Evolutionary conservation across 1,140 invertebrate species (phyloP).

Genomic region (Drosophila grimshawi): DNA sequence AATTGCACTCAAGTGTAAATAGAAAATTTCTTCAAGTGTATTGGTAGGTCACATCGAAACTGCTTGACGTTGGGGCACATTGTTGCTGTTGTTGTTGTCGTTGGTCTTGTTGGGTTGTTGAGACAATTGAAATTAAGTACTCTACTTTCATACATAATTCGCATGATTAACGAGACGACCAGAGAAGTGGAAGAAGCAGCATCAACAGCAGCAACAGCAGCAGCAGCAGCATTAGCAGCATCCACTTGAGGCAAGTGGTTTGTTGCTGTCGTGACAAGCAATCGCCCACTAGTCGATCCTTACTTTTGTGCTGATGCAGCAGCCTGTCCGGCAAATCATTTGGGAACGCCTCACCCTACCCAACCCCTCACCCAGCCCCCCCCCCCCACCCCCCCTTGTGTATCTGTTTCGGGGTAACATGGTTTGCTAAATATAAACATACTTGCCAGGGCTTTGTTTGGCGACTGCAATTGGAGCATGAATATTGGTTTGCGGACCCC

Average conservation of each 20-base stretch:
- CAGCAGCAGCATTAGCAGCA: slow-evolving; percentile 15
- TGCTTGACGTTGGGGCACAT: slow-evolving; percentile 49
- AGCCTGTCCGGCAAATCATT: slow-evolving; percentile 38
- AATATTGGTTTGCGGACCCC: slow-evolving; percentile 55
- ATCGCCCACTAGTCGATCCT: slow-evolving; percentile 48
- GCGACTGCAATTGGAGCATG: slow-evolving; percentile 76
- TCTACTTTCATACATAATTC: slow-evolving; percentile 83
- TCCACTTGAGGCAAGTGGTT: slow-evolving; percentile 73
- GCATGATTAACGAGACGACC: slow-evolving; percentile 77
- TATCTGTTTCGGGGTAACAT: slow-evolving; percentile 38
- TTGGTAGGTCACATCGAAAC: slow-evolving; percentile 81
- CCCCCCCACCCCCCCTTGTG: neutral
- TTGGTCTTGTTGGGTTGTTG: slow-evolving; percentile 54
- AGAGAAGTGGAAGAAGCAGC: slow-evolving; percentile 17
- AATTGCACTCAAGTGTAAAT: slow-evolving; percentile 79
- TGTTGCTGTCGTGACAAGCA: slow-evolving; percentile 53
- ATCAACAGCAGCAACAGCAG: slow-evolving; percentile 16
- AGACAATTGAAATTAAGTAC: slow-evolving; percentile 83
- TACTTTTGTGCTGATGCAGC: slow-evolving; percentile 73
- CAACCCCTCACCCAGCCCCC: neutral
- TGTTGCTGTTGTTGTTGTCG: slow-evolving; percentile 29
- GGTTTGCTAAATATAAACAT: slow-evolving; percentile 80
- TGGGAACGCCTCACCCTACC: neutral
- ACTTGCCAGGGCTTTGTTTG: slow-evolving; percentile 73
- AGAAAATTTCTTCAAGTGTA: slow-evolving; percentile 81